Evolutionary conservation across 2,888 invertebrate species (phyloP).

Genomic region (Lepidocyrtoides sp.): DNA sequence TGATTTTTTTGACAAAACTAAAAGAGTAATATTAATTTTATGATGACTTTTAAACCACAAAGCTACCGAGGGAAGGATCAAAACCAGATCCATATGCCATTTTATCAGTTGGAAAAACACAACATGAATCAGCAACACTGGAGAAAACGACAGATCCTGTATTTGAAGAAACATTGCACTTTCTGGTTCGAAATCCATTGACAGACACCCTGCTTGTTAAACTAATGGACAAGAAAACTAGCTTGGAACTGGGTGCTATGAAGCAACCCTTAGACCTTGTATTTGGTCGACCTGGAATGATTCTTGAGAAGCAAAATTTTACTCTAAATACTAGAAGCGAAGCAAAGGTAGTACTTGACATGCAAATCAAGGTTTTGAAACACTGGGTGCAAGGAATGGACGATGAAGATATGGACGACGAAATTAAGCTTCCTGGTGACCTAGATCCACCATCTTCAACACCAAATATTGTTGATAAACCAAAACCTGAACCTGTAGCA

Average conservation of each 20-base stretch:
- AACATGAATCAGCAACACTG: constrained; percentile 80
- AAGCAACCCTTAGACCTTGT: constrained; percentile 84
- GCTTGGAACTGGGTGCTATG: constrained; percentile 83
- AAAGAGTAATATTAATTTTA: background rate
- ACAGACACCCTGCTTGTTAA: constrained; percentile 94
- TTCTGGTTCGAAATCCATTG: constrained; percentile 96
- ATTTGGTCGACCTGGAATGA: constrained; percentile 84
- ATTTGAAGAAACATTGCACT: constrained; percentile 98
- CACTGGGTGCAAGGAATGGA: constrained; percentile 73
- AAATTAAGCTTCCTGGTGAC: constrained; percentile 62
- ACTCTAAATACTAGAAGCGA: constrained; percentile 83
- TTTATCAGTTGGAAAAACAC: constrained; percentile 84
- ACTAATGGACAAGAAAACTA: constrained; percentile 87
- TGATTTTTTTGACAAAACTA: no score
- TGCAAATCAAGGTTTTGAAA: constrained; percentile 82
- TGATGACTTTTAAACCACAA: background rate
- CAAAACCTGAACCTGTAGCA: background rate
- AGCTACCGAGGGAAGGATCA: constrained; percentile 80
- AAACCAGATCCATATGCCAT: constrained; percentile 85
- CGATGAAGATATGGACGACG: constrained; percentile 80
- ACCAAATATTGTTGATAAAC: no score
- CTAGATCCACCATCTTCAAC: background rate
- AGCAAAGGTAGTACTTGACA: constrained; percentile 83
- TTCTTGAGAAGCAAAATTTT: constrained; percentile 84
- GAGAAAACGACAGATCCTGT: constrained; percentile 91